These are phyloP conservation scores for Anoplolepis gracilipes DNA, from an alignment of 1,140 invertebrate genomes.

Conservation along the genomic window DNA sequence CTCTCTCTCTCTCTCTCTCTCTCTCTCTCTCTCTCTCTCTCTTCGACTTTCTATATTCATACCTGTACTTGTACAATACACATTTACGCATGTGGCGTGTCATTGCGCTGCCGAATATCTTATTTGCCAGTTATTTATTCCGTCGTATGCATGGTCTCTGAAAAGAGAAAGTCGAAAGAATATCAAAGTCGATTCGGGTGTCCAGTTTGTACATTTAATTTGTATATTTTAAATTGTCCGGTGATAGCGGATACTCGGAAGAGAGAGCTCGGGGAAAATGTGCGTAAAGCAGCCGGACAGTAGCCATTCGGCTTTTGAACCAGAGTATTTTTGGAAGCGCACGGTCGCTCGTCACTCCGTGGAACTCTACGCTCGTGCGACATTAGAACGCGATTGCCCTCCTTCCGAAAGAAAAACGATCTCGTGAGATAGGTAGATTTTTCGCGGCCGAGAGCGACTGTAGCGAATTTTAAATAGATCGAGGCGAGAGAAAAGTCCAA, in stretches of 20 bases:
- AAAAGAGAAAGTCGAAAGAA: slow-evolving; percentile 6
- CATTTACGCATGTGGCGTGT: not conserved
- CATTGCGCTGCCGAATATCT: not conserved
- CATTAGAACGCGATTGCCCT: slow-evolving; percentile 66
- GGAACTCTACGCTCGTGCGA: slow-evolving; percentile 56
- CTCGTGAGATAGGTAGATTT: not conserved
- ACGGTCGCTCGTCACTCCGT: slow-evolving; percentile 57
- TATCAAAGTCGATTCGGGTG: not conserved
- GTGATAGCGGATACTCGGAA: not conserved
- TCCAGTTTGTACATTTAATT: not conserved
- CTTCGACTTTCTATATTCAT: slow-evolving; percentile 7
- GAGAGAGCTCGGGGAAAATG: slow-evolving; percentile 33
- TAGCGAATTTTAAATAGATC: slow-evolving; percentile 33
- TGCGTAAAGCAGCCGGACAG: slow-evolving; percentile 53
- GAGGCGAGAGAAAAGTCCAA: not conserved
- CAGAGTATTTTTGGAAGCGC: slow-evolving; percentile 73
- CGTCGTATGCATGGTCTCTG: not conserved
- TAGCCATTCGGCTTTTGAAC: slow-evolving; percentile 65
- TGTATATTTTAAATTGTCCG: slow-evolving; percentile 11
- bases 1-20: too few species aligned
- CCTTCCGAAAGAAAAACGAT: slow-evolving; percentile 58
- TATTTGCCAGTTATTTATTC: not conserved
- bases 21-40: too few species aligned
- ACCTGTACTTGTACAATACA: not conserved
- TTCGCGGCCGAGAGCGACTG: slow-evolving; percentile 11